Conservation (phyloP, 2,888 invertebrate genomes). For the Isotomurus palustris region DNA sequence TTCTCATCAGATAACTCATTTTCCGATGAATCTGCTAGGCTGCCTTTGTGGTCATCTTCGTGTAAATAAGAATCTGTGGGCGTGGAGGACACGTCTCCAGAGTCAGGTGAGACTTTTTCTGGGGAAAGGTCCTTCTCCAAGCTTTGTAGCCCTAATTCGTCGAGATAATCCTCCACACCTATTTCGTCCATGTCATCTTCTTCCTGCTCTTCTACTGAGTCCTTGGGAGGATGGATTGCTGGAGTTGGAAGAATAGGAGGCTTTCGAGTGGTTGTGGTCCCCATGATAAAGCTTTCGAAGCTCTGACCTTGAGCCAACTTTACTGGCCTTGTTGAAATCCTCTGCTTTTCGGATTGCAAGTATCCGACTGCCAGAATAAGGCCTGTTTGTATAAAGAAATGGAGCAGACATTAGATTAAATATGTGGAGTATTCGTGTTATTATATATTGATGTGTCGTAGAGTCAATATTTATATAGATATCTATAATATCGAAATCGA, state of each 20-base stretch:
- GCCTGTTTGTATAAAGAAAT: too few species aligned
- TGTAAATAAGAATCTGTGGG: constrained; percentile 6
- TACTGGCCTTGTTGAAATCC: constrained; percentile 25
- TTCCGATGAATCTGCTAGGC: constrained; percentile 9
- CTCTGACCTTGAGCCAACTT: constrained; percentile 29
- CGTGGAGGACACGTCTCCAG: constrained; percentile 12
- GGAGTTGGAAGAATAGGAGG: constrained; percentile 11
- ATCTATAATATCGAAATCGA: neutral
- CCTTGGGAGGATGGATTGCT: constrained; percentile 7
- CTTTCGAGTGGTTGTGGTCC: constrained; percentile 10
- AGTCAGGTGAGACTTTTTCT: neutral
- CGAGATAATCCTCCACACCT: neutral
- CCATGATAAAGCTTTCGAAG: neutral
- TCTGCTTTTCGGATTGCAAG: constrained; percentile 40
- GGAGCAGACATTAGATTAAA: constrained; percentile 5
- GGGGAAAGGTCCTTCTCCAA: neutral
- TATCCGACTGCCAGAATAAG: constrained; percentile 40
- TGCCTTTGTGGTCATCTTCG: neutral
- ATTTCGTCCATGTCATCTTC: constrained; percentile 12
- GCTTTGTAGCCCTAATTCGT: neutral
- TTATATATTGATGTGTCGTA: neutral
- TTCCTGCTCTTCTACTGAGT: neutral
- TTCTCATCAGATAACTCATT: constrained; percentile 3
- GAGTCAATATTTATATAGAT: neutral
- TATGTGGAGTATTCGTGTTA: neutral